Percentiles rank a stretch among this genome's conserved stretches.
Conservation (phyloP, 2,113 vertebrate species). For the Okapia johnstoni region DNA sequence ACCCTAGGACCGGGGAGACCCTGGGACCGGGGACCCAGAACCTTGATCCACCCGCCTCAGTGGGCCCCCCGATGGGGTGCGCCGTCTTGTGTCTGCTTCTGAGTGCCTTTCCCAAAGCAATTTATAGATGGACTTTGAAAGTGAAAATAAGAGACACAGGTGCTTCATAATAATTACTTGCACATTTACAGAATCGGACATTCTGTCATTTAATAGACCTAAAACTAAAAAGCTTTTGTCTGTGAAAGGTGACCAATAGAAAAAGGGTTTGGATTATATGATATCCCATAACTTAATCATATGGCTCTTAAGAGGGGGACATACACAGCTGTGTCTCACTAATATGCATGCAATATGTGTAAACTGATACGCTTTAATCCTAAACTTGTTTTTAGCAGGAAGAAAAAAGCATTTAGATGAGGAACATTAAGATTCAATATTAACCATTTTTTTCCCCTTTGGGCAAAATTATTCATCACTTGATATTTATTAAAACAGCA, state of each 20-base stretch:
- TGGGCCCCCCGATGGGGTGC: slow-evolving; percentile 9
- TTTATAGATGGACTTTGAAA: slow-evolving; percentile 70
- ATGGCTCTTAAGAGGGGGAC: slow-evolving; percentile 99
- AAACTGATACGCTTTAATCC: slow-evolving; percentile 99
- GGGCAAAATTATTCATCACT: slow-evolving; percentile 86
- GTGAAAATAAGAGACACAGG: slow-evolving; percentile 91
- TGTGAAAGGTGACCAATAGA: slow-evolving; percentile 85
- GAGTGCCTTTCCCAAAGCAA: slow-evolving; percentile 72
- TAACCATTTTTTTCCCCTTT: slow-evolving; percentile 83
- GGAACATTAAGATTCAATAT: slow-evolving; percentile 92
- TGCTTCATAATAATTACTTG: slow-evolving; percentile 96
- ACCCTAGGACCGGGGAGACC: slow-evolving; percentile 32
- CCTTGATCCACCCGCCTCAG: neutral
- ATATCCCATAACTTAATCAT: slow-evolving; percentile 99
- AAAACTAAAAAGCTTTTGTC: slow-evolving; percentile 94
- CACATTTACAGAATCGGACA: slow-evolving; percentile 95
- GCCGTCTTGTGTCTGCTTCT: slow-evolving; percentile 23
- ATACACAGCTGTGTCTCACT: slow-evolving; percentile 97
- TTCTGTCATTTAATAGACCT: slow-evolving; percentile 99
- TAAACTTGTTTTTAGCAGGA: slow-evolving; percentile 97
- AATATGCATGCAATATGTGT: slow-evolving; percentile 99
- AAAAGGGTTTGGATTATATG: slow-evolving; percentile 92
- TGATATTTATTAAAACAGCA: slow-evolving; percentile 84
- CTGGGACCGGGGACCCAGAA: neutral
- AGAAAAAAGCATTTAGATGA: slow-evolving; percentile 95